Evolutionary conservation across 2,113 vertebrate genomes (phyloP).

Genomic region (Hippopotamus amphibius): DNA sequence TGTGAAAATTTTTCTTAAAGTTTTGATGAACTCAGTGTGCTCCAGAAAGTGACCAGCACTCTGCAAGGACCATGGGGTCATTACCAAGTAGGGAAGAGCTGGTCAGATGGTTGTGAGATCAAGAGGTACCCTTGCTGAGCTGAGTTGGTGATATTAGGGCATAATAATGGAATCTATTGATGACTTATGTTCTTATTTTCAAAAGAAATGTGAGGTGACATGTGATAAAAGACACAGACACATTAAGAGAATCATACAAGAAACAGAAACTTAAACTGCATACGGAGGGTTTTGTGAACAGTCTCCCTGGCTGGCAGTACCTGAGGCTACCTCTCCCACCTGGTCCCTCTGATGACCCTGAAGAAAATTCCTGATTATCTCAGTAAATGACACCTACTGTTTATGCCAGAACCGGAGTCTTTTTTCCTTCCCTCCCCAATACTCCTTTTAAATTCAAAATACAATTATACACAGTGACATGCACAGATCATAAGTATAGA

Average conservation of each 20-base stretch:
- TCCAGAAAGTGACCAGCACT: not conserved
- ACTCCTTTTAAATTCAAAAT: not conserved
- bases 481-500: not conserved
- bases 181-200: not conserved
- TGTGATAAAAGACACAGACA: not conserved
- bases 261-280: not conserved
- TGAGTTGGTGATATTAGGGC: not conserved
- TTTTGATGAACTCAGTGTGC: not conserved
- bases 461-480: not conserved
- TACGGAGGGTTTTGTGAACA: not conserved
- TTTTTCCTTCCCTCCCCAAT: not conserved
- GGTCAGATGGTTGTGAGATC: not conserved
- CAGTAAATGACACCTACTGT: not conserved
- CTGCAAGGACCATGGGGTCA: rapidly evolving
- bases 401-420: not conserved
- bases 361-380: not conserved
- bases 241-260: not conserved
- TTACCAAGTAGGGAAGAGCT: not conserved
- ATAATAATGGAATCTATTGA: not conserved
- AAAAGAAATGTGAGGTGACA: not conserved
- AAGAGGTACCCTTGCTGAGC: not conserved
- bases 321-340: not conserved
- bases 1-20: not conserved
- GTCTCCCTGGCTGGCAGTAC: not conserved
- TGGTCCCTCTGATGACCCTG: not conserved